phyloP scores from a whole-genome alignment of 1,140 invertebrate genomes.

The Psilanteris sp. region DNA sequence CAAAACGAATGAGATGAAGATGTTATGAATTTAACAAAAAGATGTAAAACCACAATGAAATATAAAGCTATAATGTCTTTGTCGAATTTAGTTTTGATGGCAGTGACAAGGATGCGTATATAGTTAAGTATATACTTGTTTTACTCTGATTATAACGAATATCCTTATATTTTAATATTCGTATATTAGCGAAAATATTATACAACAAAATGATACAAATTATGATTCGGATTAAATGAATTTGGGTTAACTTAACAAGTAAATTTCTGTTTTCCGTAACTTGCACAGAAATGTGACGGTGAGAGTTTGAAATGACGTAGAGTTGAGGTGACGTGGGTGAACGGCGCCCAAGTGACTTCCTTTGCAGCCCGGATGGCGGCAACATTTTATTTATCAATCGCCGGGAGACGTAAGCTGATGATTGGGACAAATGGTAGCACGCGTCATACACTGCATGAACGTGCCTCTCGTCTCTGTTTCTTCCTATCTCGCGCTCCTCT shows the following conservation, averaged over 20 bases:
- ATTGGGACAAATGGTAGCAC: conserved; percentile 80
- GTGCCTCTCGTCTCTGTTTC: conserved; percentile 50
- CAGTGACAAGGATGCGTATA: no score
- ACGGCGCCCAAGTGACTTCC: conserved; percentile 62
- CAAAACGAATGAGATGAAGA: neutral
- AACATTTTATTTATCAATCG: conserved; percentile 76
- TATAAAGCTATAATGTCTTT: no score
- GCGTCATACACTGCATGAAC: conserved; percentile 72
- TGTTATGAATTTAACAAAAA: neutral
- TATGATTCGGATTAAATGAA: no score
- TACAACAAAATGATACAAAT: no score
- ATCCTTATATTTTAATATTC: no score
- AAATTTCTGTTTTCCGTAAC: no score
- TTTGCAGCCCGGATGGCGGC: conserved; percentile 71
- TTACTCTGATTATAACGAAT: no score
- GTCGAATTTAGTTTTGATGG: no score
- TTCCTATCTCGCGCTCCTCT: conserved; percentile 66
- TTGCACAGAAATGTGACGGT: no score
- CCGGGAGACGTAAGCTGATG: conserved; percentile 70
- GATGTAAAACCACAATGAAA: neutral
- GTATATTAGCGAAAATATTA: no score
- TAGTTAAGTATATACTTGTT: no score
- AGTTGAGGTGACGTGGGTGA: conserved; percentile 38
- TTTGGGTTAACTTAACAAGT: no score
- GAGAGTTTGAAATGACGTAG: conserved; percentile 1